Conservation (phyloP, 2,888 invertebrate species). For the Pristionchus mayeri region DNA sequence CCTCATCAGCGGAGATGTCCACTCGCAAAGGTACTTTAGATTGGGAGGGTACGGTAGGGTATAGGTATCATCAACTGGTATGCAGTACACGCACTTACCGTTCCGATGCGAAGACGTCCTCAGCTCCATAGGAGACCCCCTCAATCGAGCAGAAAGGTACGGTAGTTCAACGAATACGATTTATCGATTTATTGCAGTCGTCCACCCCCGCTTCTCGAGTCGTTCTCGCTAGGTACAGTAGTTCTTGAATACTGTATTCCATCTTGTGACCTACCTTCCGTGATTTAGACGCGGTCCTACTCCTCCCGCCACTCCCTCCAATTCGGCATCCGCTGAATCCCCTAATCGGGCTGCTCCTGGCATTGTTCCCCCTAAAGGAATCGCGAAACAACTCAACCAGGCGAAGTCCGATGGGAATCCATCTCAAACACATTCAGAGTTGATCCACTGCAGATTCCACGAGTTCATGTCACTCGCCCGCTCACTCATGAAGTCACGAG, state of each 20-base stretch:
- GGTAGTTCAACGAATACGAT: background rate
- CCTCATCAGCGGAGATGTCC: background rate
- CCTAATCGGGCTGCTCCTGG: background rate
- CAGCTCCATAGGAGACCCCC: slow-evolving; percentile 8
- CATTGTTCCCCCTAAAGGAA: slow-evolving; percentile 50
- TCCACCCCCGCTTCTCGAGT: background rate
- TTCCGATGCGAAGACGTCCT: background rate
- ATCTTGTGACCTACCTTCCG: background rate
- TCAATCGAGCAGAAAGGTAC: slow-evolving; percentile 5
- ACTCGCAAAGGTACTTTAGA: slow-evolving; percentile 17
- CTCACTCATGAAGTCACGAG: slow-evolving; percentile 28
- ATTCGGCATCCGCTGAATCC: background rate
- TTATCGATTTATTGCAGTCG: background rate
- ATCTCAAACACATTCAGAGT: background rate
- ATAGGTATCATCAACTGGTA: background rate
- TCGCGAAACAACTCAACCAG: slow-evolving; percentile 47
- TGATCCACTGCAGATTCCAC: slow-evolving; percentile 44
- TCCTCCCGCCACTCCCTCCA: background rate
- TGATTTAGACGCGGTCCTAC: slow-evolving; percentile 31
- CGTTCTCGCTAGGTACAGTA: background rate
- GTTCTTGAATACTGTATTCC: background rate
- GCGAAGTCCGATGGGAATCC: background rate
- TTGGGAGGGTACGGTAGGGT: background rate
- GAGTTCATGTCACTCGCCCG: slow-evolving; percentile 44
- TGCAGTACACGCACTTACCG: background rate